These are phyloP conservation scores for Nixonia krombeini DNA, from an alignment of 1,140 invertebrate species.

Conservation along the genomic window DNA sequence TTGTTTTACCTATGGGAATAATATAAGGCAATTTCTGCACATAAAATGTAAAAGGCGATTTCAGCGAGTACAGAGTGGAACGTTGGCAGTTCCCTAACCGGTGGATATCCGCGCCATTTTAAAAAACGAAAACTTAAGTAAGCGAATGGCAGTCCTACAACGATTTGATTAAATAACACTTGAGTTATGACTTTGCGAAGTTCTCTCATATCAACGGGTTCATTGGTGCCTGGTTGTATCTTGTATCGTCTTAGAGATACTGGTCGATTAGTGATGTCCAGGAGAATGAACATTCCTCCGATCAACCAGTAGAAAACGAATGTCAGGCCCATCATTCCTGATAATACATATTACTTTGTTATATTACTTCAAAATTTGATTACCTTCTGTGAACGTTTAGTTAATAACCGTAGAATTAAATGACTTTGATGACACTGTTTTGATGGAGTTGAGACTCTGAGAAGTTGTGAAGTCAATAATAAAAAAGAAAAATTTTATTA, in stretches of 20 bases:
- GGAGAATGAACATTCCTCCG: slow-evolving; percentile 81
- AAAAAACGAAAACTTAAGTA: slow-evolving; percentile 76
- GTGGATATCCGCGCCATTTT: slow-evolving; percentile 78
- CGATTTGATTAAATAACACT: slow-evolving; percentile 85
- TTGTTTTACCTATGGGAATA: slow-evolving; percentile 90
- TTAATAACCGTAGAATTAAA: not conserved
- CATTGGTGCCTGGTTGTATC: slow-evolving; percentile 87
- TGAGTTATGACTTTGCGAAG: slow-evolving; percentile 78
- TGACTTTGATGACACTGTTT: too few species aligned
- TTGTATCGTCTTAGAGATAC: slow-evolving; percentile 81
- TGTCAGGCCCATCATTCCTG: slow-evolving; percentile 75
- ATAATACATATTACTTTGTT: slow-evolving; percentile 18
- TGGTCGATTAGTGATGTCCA: slow-evolving; percentile 83
- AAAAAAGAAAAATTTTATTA: too few species aligned
- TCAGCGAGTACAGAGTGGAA: slow-evolving; percentile 88
- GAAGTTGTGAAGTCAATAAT: too few species aligned
- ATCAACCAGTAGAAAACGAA: slow-evolving; percentile 83
- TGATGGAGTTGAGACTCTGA: too few species aligned
- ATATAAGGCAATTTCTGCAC: slow-evolving; percentile 90
- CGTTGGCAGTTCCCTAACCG: slow-evolving; percentile 81
- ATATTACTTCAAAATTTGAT: slow-evolving; percentile 10
- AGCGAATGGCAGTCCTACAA: slow-evolving; percentile 81
- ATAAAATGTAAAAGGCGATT: slow-evolving; percentile 82
- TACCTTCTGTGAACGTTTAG: not conserved
- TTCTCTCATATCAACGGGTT: slow-evolving; percentile 78